phyloP scores from a whole-genome alignment of 2,797 vertebrate species.

The Linurgus olivaceus region DNA sequence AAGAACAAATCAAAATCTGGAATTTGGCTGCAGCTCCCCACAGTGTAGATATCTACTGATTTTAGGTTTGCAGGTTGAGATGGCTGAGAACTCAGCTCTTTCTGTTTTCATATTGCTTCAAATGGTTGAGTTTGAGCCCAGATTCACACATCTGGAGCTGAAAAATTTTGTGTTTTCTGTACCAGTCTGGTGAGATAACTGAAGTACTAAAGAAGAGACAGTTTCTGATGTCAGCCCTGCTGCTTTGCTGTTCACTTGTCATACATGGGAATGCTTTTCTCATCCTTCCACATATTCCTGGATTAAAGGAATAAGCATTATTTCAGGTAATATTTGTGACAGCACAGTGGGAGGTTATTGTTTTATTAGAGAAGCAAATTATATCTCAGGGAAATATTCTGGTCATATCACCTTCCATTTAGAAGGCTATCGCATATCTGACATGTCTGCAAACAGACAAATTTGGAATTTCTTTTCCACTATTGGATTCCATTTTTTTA shows the following conservation, averaged over 20 bases:
- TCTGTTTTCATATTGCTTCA: not conserved
- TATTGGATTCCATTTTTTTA: not conserved
- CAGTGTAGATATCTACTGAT: not conserved
- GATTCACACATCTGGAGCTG: not conserved
- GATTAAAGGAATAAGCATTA: not conserved
- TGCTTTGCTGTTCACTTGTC: not conserved
- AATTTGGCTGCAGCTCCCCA: not conserved
- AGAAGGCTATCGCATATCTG: not conserved
- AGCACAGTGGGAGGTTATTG: not conserved
- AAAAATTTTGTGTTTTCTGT: not conserved
- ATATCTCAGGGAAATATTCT: not conserved
- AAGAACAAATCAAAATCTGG: not conserved
- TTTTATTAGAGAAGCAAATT: not conserved
- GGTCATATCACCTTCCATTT: not conserved
- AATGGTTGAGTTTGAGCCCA: not conserved
- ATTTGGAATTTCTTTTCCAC: not conserved
- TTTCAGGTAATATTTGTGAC: not conserved
- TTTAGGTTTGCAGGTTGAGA: not conserved
- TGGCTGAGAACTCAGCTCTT: not conserved
- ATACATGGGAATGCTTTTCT: not conserved
- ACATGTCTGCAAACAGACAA: not conserved
- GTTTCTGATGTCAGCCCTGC: not conserved
- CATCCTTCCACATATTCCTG: not conserved
- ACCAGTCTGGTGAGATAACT: not conserved
- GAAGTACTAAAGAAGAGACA: not conserved